These are phyloP conservation scores for Diorhabda carinulata DNA, from an alignment of 1,140 invertebrate species.

Conservation along the genomic window DNA sequence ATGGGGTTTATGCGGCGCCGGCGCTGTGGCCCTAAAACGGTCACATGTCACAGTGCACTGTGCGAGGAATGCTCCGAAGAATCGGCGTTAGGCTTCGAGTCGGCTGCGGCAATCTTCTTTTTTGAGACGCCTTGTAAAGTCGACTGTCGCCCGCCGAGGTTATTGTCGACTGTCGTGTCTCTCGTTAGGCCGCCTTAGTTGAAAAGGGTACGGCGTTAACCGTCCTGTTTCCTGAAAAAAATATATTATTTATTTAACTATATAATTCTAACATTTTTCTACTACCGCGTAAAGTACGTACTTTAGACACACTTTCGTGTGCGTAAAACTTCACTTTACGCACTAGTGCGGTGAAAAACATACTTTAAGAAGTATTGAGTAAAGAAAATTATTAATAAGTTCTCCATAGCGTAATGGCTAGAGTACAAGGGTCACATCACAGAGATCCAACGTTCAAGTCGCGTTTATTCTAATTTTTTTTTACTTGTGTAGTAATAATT, in stretches of 20 bases:
- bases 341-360: no score
- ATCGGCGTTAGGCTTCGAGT: constrained; percentile 11
- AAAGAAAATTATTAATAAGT: no score
- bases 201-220: constrained; percentile 19
- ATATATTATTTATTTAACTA: background rate
- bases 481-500: no score
- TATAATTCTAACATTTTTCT: no score
- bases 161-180: constrained; percentile 35
- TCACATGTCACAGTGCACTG: constrained; percentile 22
- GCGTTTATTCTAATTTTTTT: no score
- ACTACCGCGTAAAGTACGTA: no score
- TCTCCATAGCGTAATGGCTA: no score
- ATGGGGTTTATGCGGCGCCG: constrained; percentile 21
- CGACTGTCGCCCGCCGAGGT: constrained; percentile 23
- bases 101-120: constrained; percentile 17
- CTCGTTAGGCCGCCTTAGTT: constrained; percentile 33
- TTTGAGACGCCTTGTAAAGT: constrained; percentile 15
- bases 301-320: no score
- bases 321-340: no score
- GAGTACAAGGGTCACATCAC: no score
- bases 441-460: no score
- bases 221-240: constrained; percentile 18
- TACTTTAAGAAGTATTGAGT: no score
- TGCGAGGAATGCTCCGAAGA: constrained; percentile 30
- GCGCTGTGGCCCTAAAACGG: constrained; percentile 22